Evolutionary conservation across 2,797 vertebrate species (phyloP), one percentile per base, ranked within the genome.

Genomic region (Limnodromus scolopaceus): DNA sequence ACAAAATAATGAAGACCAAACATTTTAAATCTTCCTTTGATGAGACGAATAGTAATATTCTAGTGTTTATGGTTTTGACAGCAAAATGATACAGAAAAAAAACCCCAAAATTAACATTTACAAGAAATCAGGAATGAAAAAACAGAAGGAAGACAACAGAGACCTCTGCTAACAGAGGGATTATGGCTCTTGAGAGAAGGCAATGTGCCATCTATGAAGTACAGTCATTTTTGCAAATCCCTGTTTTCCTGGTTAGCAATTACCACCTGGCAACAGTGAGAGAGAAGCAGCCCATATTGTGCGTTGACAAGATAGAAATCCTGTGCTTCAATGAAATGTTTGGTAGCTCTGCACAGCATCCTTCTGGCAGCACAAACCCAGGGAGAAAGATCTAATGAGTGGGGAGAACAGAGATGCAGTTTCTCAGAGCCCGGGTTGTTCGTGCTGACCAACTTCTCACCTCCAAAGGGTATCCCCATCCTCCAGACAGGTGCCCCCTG

Each of bases 131-230:
- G 32, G 32, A 87, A 66, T 64, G 36, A 91, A 41, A 71, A 95
- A 96, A 85, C 38, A 89, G 68, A 93, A 93, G 30, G 78, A 91
- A 87, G n/a, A 22, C 32, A 76, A 36, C 32, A 63, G 18, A 87
- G 4, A 57, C 34, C 70, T 66, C 32, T 82, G 19, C 58, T 91
- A 66, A 70, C 48, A 76, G 43, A 79, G 53, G n/a, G 54, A 48
- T 74, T 93, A 58, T n/a, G 28, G 41, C 75, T 85, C 84, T 85
- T 79, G 84, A 89, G 53, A 92, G 63, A 63, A n/a, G 25, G 69
- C n/a, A 85, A 38, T 51, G 27, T 85, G 38, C 41, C 86, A 39
- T 65, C 51, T 80, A 65, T 54, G 38, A 94, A 84, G 41, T 61
- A 13, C 20, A 89, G 45, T 39, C 1, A 28, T 60, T 92, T 95